Base-by-base conservation (phyloP, 2,888 invertebrate species). In the Cryptocephalus moraei region DNA sequence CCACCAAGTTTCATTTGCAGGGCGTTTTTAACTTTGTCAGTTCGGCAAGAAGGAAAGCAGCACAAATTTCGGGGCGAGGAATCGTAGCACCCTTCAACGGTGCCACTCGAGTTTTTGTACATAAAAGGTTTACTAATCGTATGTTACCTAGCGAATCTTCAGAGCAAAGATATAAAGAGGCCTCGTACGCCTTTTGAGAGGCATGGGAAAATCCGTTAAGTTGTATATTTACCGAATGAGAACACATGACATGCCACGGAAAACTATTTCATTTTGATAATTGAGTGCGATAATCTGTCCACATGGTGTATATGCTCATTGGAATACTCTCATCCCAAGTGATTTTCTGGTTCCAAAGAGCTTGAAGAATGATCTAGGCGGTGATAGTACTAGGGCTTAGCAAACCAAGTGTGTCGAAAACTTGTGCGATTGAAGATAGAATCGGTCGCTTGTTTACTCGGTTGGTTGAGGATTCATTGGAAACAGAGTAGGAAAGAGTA, bases 301-400 rank as follows among this genome's bases (percentile, higher is more conserved):
- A 53, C 14, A 39, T 31, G n/a, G 36, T 45, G 32, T 47, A 39
- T 33, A 50, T 40, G n/a, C 46, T 33, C 33, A 11, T 22, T 9
- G 52, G 51, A 41, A 53, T 10, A 8, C 44, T 41, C 40, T 53
- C 53, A 47, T 52, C 45, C 49, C 51, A 52, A 4, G 39, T 41
- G 32, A 52, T 4, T 10, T 49, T 52, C 6, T 41, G 43, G 40
- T 34, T 43, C 51, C 52, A 52, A 31, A 52, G 46, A 40, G 34
- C 14, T 43, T 52, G 52, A 6, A 52, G n/a, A 32, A 52, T 45
- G 11, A 52, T 36, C 31, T 52, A 52, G 13, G 51, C 43, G n/a
- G 10, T 43, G 9, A 52, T 38, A 13, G 45, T 45, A 2, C 40
- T 13, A 8, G 51, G 50, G 32, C 45, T 9, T 8, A 52, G 32